Conservation (phyloP, 1,140 invertebrate species). For the Leptoteleia sp. region DNA sequence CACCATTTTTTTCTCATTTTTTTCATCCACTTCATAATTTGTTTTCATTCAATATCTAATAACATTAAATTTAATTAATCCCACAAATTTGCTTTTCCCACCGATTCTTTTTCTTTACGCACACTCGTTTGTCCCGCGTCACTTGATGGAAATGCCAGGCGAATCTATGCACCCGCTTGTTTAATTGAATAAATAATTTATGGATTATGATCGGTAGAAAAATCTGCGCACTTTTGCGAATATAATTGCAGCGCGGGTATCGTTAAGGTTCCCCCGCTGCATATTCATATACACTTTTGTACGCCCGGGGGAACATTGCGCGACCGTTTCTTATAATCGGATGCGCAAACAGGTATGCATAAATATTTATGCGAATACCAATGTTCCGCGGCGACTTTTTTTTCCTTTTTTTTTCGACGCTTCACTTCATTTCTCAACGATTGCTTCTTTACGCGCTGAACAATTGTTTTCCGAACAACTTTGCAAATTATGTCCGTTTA, state of each 20-base stretch:
- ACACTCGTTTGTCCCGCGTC: background rate
- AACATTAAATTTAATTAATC: too few species aligned
- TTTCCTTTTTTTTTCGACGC: slow-evolving; percentile 8
- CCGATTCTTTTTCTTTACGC: too few species aligned
- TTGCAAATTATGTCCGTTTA: too few species aligned
- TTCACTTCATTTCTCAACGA: background rate
- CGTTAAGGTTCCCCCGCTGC: slow-evolving; percentile 7
- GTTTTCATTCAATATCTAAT: too few species aligned
- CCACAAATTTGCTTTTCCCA: too few species aligned
- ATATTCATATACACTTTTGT: slow-evolving; percentile 35
- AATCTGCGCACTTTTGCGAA: slow-evolving; percentile 18
- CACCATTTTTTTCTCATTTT: too few species aligned
- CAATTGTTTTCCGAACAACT: too few species aligned
- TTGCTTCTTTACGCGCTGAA: background rate
- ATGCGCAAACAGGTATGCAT: slow-evolving; percentile 30
- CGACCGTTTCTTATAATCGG: slow-evolving; percentile 30
- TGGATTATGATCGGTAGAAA: slow-evolving; percentile 27
- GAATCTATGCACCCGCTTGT: too few species aligned
- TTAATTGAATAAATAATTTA: slow-evolving; percentile 33
- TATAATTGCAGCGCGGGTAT: slow-evolving; percentile 13
- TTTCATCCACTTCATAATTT: too few species aligned
- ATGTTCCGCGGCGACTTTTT: background rate
- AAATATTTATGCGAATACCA: slow-evolving; percentile 26
- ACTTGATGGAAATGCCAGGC: too few species aligned
- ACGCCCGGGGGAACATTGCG: slow-evolving; percentile 17